Percentiles rank a stretch among this genome's conserved stretches.
These are phyloP conservation scores for Dione juno DNA, from an alignment of 2,888 invertebrate species.

Conservation along the genomic window DNA sequence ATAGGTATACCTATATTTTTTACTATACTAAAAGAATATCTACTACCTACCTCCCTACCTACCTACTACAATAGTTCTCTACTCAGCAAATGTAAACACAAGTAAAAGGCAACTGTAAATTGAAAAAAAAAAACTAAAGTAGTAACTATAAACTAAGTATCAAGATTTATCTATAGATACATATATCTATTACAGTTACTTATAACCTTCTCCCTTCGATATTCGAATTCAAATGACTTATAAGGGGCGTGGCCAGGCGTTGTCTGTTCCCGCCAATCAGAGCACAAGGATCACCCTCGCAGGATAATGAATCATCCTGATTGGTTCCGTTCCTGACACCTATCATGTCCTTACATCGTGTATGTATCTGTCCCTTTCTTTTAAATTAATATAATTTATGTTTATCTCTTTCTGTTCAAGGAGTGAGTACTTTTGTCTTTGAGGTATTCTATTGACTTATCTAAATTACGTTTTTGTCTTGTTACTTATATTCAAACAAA, in stretches of 20 bases:
- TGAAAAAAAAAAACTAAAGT: neutral
- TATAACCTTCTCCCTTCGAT: conserved; percentile 60
- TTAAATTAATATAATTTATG: conserved; percentile 27
- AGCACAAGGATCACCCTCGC: conserved; percentile 70
- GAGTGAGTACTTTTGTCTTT: conserved; percentile 33
- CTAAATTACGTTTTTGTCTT: conserved; percentile 27
- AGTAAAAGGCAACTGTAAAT: too few relatives aligned
- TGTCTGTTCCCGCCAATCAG: conserved; percentile 74
- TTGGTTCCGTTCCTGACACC: conserved; percentile 62
- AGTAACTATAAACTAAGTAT: neutral
- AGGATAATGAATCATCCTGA: conserved; percentile 67
- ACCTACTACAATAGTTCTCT: too few relatives aligned
- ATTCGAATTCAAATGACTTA: conserved; percentile 74
- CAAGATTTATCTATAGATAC: conserved; percentile 10
- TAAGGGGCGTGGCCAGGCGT: conserved; percentile 73
- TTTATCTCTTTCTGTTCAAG: conserved; percentile 46
- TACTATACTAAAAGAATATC: too few relatives aligned
- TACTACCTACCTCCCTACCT: too few relatives aligned
- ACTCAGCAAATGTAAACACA: too few relatives aligned
- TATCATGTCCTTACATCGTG: conserved; percentile 70
- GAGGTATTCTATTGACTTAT: conserved; percentile 32
- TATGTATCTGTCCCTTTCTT: conserved; percentile 61
- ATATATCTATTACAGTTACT: conserved; percentile 13
- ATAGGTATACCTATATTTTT: too few relatives aligned
- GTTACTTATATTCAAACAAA: conserved; percentile 14